Evolutionary conservation across 2,888 invertebrate genomes (phyloP).

Genomic region (Trichopoda pennipes): DNA sequence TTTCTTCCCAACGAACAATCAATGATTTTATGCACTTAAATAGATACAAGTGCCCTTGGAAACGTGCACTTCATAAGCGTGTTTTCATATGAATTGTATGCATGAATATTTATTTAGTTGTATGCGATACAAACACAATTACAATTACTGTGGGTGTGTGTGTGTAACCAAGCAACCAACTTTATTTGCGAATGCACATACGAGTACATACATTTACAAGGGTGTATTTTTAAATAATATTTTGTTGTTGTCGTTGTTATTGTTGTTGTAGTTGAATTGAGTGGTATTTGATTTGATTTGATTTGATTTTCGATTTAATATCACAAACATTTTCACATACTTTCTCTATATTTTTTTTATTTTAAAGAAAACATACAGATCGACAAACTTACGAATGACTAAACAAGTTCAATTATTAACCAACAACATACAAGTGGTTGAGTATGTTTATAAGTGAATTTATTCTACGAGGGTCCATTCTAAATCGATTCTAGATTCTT

Average conservation of each 20-base stretch:
- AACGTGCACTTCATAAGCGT: slow-evolving; percentile 1
- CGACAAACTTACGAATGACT: no score
- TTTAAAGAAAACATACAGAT: no score
- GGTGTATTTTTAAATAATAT: slow-evolving; percentile 17
- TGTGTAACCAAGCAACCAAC: slow-evolving; percentile 61
- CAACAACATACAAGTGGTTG: no score
- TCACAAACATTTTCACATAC: slow-evolving; percentile 26
- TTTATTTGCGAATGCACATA: not conserved
- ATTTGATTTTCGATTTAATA: slow-evolving; percentile 62
- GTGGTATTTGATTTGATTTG: slow-evolving; percentile 32
- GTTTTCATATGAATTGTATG: not conserved
- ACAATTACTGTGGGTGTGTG: slow-evolving; percentile 60
- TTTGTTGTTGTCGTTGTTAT: slow-evolving; percentile 7
- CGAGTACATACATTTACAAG: not conserved
- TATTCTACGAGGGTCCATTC: no score
- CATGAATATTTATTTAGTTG: slow-evolving; percentile 10
- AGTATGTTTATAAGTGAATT: no score
- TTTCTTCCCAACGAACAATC: not conserved
- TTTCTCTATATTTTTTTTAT: not conserved
- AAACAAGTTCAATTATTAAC: no score
- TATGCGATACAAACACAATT: slow-evolving; percentile 63
- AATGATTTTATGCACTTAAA: not conserved
- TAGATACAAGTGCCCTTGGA: not conserved
- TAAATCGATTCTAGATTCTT: no score
- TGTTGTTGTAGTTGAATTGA: slow-evolving; percentile 40